Evolutionary conservation across 2,113 vertebrate species (phyloP), one percentile per base, ranked within the genome.

Genomic region (Carollia perspicillata): DNA sequence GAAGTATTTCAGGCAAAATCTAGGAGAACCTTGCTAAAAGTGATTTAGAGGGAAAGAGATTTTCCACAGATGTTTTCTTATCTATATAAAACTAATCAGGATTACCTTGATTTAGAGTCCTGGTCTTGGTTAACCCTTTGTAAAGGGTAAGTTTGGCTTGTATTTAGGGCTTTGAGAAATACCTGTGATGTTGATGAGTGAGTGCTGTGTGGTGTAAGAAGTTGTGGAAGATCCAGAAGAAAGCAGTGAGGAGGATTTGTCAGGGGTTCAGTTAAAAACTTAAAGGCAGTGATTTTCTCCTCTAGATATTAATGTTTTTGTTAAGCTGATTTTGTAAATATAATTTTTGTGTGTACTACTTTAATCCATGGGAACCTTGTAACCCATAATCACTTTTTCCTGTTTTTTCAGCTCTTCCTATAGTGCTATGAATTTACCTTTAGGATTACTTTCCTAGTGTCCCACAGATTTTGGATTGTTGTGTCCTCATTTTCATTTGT

Each of bases 31-130:
- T 44, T 37, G 53, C 22, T 77, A 18, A 75, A 75, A 86, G 30
- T 78, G 33, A 53, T 47, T 81, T 69, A 85, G 63, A 84, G 78
- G 77, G 55, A 94, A 87, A 94, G 84, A 74, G 55, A 89, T n/a
- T 80, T 89, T 74, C 10, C 14, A 17, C 18, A 66, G 4, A 51
- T 90, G 1, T 75, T 87, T 90, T 74, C 28, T 87, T 87, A 81
- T 33, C 10, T 83, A 0, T 84, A 44, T 37, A 84, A 60, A 68
- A 37, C 91, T 86, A 68, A 63, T 83, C 26, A 92, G 35, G 20
- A 71, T 88, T 88, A 75, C 30, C 3, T 51, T 71, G 71, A 93
- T 60, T 93, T 96, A 35, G 55, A 93, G 7, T 66, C 37, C 11
- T 90, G 44, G 40, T 68, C 49, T 93, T 84, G 44, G 6, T 69